phyloP scores from a whole-genome alignment of 2,797 vertebrate species.

The Botia almorhae region DNA sequence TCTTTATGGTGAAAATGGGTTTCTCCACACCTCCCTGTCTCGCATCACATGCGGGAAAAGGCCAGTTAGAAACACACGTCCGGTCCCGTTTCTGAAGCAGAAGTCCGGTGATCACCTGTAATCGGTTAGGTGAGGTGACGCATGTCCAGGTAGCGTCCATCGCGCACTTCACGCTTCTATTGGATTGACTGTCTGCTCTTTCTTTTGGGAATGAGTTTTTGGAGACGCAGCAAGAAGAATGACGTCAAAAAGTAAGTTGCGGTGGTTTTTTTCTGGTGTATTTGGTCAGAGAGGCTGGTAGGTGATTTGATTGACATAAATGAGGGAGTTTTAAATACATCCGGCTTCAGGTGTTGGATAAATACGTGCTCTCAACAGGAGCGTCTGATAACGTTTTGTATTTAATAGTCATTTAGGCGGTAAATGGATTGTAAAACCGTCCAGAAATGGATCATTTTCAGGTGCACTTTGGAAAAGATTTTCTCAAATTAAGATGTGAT shows the following conservation, averaged over 20 bases:
- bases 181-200: slow-evolving; percentile 32
- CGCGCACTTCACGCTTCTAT: background rate
- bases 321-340: no score
- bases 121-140: slow-evolving; percentile 11
- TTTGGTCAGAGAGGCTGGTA: no score
- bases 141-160: slow-evolving; percentile 38
- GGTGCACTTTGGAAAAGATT: no score
- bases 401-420: no score
- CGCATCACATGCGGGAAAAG: slow-evolving; percentile 61
- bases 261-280: no score
- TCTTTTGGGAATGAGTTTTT: slow-evolving; percentile 79
- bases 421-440: no score
- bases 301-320: no score
- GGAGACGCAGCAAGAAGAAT: slow-evolving; percentile 75
- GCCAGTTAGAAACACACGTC: background rate
- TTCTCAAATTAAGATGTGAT: no score
- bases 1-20: slow-evolving; percentile 50
- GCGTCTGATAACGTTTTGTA: no score
- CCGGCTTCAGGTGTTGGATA: no score
- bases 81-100: background rate
- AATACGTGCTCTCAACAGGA: no score
- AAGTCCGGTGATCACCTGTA: slow-evolving; percentile 28
- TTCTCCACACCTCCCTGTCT: slow-evolving; percentile 65
- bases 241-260: slow-evolving; percentile 75
- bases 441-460: no score